Evolutionary conservation across 2,113 vertebrate species (phyloP).

Genomic region (Otus sunia): DNA sequence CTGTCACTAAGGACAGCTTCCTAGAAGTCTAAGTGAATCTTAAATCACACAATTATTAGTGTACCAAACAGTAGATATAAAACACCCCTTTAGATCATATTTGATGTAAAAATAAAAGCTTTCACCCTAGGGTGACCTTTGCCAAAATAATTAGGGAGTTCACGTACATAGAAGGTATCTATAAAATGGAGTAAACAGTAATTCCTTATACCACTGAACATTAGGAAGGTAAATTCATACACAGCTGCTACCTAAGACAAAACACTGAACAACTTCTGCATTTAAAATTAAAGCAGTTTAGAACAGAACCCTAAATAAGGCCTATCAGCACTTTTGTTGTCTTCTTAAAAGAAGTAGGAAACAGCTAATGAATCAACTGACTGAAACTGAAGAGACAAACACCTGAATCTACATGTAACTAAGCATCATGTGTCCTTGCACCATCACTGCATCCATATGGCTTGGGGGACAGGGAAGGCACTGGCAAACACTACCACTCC

Average conservation of each 20-base stretch:
- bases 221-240: background rate
- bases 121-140: background rate
- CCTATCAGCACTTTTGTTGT: background rate
- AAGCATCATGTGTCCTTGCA: background rate
- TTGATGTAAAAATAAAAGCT: background rate
- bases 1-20: background rate
- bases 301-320: background rate
- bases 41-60: background rate
- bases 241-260: background rate
- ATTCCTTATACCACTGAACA: background rate
- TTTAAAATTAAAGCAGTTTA: background rate
- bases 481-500: background rate
- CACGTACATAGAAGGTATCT: background rate
- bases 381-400: background rate
- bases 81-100: background rate
- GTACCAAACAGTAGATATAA: background rate
- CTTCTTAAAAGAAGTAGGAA: background rate
- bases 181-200: background rate
- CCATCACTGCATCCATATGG: background rate
- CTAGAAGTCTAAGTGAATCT: background rate
- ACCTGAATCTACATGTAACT: rapidly evolving
- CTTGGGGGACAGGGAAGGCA: background rate
- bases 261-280: background rate
- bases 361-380: background rate
- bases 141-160: background rate